These are phyloP conservation scores for Lagenorhynchus albirostris DNA, from an alignment of 2,113 vertebrate genomes.

Conservation along the genomic window DNA sequence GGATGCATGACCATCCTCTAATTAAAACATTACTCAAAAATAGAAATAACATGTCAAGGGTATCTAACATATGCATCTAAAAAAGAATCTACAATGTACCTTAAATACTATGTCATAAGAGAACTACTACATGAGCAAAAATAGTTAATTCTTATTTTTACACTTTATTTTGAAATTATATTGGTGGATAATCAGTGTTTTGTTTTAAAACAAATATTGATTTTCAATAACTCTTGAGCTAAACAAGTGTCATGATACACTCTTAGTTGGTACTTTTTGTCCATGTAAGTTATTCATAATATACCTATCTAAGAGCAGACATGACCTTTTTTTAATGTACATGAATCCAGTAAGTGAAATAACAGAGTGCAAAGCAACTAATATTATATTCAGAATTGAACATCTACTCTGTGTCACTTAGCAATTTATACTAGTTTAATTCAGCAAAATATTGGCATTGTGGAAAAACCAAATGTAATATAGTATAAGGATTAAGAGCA, in stretches of 20 bases:
- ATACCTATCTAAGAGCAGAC: background rate
- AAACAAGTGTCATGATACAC: accelerated
- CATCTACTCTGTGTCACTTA: background rate
- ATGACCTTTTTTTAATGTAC: background rate
- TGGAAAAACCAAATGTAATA: background rate
- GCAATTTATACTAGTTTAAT: background rate
- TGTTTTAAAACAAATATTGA: background rate
- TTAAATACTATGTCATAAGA: background rate
- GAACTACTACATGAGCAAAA: background rate
- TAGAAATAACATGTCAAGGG: background rate
- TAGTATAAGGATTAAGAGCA: background rate
- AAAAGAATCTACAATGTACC: background rate
- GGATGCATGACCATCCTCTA: background rate
- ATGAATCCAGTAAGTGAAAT: background rate
- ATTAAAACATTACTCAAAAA: background rate
- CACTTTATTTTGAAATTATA: background rate
- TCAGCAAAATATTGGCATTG: background rate
- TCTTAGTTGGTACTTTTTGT: background rate
- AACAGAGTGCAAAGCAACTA: background rate
- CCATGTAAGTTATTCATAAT: background rate
- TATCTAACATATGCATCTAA: background rate
- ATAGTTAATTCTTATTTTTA: background rate
- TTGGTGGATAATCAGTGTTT: background rate
- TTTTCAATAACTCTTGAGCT: background rate
- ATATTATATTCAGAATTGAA: background rate